A percentile compares a stretch with the other conserved stretches of the same genome.
These are phyloP conservation scores for Chelonus formosanus DNA, from an alignment of 2,888 invertebrate genomes.

Conservation along the genomic window DNA sequence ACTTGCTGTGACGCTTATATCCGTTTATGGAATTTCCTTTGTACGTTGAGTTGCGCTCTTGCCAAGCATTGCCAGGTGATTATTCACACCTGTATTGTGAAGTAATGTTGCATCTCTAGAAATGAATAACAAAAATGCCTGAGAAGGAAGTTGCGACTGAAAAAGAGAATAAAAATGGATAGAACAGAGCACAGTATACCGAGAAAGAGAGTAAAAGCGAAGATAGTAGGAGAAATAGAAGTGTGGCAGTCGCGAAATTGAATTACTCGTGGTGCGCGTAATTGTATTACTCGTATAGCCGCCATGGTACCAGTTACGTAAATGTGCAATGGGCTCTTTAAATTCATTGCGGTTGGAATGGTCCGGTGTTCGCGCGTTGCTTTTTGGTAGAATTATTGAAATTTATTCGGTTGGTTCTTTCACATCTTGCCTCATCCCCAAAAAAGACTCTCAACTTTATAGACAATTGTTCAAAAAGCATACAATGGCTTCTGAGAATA, in stretches of 20 bases:
- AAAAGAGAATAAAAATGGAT: slow-evolving; percentile 13
- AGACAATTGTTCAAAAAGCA: too few species aligned
- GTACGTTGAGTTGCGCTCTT: slow-evolving; percentile 23
- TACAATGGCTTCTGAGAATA: too few species aligned
- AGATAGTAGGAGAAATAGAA: slow-evolving; percentile 19
- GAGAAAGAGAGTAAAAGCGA: slow-evolving; percentile 10
- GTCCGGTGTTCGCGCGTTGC: slow-evolving; percentile 31
- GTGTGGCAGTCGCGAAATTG: slow-evolving; percentile 45
- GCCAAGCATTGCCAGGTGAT: slow-evolving; percentile 40
- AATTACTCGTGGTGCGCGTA: slow-evolving; percentile 50
- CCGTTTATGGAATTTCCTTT: slow-evolving; percentile 35
- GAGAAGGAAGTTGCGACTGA: slow-evolving; percentile 12
- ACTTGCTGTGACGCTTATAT: slow-evolving; percentile 27
- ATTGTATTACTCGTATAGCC: slow-evolving; percentile 54
- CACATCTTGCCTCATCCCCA: too few species aligned
- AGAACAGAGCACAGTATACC: background rate
- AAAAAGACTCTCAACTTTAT: too few species aligned
- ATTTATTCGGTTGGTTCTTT: slow-evolving; percentile 42
- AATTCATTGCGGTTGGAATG: slow-evolving; percentile 49
- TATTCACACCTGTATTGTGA: slow-evolving; percentile 47
- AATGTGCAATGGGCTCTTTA: slow-evolving; percentile 48
- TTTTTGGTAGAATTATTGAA: slow-evolving; percentile 46
- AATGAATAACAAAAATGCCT: slow-evolving; percentile 6
- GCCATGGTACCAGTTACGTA: slow-evolving; percentile 47
- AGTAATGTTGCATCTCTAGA: slow-evolving; percentile 5